Base-by-base conservation (phyloP, 2,113 vertebrate species). In the Eulemur macaco region DNA sequence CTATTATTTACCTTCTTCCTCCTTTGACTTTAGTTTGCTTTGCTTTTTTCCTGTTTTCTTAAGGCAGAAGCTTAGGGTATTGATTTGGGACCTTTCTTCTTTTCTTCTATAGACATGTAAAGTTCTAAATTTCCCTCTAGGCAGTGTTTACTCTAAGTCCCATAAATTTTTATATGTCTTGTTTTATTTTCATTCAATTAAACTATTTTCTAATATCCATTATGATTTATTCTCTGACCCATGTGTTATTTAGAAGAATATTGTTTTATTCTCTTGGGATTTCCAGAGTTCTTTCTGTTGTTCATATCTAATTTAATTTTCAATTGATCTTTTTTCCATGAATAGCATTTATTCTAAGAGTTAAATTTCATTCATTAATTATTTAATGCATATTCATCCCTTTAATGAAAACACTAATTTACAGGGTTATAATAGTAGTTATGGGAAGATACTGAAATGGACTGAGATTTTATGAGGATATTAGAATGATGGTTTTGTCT, bases 321-420 rank as follows among this genome's bases (percentile, higher is more conserved):
- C 52, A 95, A 27, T 45, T 87, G 42, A 71, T 84, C 17, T 92
- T 92, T 89, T 69, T 76, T 69, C 8, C 11, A 23, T 69, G 31
- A 80, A 80, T 92, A 58, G 39, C 2, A 4, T 89, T 94, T 86
- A 84, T 88, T 92, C 34, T 91, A 93, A 31, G 63, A 92, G 27
- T 92, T 81, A 85, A 92, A 68, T 80, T 88, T 87, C 13, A 91
- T 89, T 87, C 25, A 91, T 92, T 85, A 92, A 77, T 83, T 95
- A 83, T 76, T 95, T 73, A 73, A 58, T 42, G 29, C 1, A 5
- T 91, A 73, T 85, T 89, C 96, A 60, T 76, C 23, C 29, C 31
- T 93, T 84, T 89, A 89, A 85, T 86, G 42, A 77, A 74, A 92
- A 81, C 20, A 74, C 7, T 89, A 81, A 74, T 89, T 92, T 60